These are phyloP conservation scores for Archaeoteleia sp. DNA, from an alignment of 2,888 invertebrate genomes.

Conservation along the genomic window DNA sequence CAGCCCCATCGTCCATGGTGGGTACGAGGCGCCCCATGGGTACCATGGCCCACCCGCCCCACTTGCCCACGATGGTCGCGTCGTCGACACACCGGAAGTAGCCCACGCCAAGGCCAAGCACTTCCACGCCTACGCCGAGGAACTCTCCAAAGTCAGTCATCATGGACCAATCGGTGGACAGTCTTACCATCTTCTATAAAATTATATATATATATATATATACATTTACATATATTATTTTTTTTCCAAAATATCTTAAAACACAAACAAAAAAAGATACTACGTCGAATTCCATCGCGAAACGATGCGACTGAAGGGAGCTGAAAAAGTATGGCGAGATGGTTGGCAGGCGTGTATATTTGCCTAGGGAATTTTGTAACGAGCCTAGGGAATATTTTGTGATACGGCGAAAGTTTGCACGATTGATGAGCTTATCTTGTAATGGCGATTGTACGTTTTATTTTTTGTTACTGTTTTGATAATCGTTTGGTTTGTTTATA, in stretches of 20 bases:
- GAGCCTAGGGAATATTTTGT: no score
- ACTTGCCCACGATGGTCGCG: conserved; percentile 63
- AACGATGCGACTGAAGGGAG: no score
- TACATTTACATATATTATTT: no score
- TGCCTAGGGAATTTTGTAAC: no score
- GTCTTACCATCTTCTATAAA: conserved; percentile 27
- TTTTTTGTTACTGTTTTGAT: conserved; percentile 26
- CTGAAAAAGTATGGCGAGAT: no score
- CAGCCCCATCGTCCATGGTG: conserved; percentile 15
- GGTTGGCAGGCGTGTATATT: no score
- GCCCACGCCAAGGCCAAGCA: conserved; percentile 69
- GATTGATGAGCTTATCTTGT: no score
- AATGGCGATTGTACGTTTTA: no score
- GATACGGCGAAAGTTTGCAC: no score
- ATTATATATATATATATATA: no score
- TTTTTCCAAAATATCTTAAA: no score
- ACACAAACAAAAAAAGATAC: conserved; percentile 3
- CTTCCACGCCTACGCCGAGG: conserved; percentile 63
- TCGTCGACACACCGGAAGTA: conserved; percentile 69
- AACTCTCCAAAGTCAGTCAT: conserved; percentile 58
- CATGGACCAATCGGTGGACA: conserved; percentile 8
- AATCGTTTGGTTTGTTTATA: conserved; percentile 43
- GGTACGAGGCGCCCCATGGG: conserved; percentile 45
- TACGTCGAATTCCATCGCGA: no score
- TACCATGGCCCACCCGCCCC: conserved; percentile 66